Evolutionary conservation across 1,140 invertebrate species (phyloP).

Genomic region (Colletes latitarsis): DNA sequence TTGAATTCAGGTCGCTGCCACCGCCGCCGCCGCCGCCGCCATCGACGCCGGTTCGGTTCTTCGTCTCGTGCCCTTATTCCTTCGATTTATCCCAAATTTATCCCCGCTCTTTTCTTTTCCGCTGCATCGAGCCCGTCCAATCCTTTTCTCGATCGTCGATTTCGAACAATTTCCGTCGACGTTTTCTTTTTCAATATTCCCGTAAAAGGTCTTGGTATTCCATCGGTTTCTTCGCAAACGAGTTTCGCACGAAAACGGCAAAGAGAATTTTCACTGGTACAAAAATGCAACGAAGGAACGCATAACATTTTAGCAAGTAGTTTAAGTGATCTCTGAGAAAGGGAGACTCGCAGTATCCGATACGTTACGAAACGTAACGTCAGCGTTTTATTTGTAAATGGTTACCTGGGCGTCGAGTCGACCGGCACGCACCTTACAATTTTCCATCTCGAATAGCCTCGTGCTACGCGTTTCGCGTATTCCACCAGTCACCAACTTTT

Average conservation of each 20-base stretch:
- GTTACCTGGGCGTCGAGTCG: slow-evolving; percentile 16
- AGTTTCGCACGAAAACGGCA: too few relatives aligned
- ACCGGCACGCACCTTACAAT: slow-evolving; percentile 15
- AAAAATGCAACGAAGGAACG: too few relatives aligned
- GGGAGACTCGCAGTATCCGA: not conserved
- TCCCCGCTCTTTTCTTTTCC: slow-evolving; percentile 14
- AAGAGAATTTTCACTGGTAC: too few relatives aligned
- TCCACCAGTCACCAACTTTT: too few relatives aligned
- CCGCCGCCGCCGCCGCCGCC: too few relatives aligned
- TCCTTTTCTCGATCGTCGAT: not conserved
- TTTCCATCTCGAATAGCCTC: not conserved
- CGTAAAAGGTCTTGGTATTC: too few relatives aligned
- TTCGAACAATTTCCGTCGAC: not conserved
- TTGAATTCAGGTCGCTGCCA: slow-evolving; percentile 46
- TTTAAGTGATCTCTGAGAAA: not conserved
- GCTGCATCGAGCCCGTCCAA: not conserved
- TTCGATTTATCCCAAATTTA: slow-evolving; percentile 1
- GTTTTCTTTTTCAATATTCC: too few relatives aligned
- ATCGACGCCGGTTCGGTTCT: slow-evolving; percentile 41
- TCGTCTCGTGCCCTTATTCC: not conserved
- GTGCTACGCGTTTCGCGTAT: not conserved
- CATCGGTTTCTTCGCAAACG: too few relatives aligned
- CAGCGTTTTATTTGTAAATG: slow-evolving; percentile 31
- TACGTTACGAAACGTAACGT: slow-evolving; percentile 3
- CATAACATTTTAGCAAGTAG: too few relatives aligned